A percentile compares a stretch with the other conserved stretches of the same genome.
phyloP scores from a whole-genome alignment of 2,888 invertebrate genomes.

The Drepanosiphum platanoidis region DNA sequence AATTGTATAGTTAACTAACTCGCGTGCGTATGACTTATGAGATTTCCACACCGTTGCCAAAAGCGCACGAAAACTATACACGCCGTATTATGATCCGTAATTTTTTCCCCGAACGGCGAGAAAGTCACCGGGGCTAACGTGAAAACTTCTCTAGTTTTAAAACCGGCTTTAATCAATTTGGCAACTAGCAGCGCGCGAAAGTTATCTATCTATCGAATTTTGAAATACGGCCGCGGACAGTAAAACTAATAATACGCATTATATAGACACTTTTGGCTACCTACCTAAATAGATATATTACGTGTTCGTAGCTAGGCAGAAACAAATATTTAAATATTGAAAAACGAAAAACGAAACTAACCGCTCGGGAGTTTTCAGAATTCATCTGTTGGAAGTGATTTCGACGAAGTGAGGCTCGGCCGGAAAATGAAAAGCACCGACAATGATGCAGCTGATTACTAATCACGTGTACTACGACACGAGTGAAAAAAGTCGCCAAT shows the following conservation, averaged over 20 bases:
- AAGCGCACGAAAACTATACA: neutral
- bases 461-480: no score
- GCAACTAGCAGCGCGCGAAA: neutral
- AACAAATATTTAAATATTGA: no score
- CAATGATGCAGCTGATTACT: no score
- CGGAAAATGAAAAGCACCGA: no score
- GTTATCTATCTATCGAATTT: neutral
- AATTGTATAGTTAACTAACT: neutral
- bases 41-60: neutral
- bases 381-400: no score
- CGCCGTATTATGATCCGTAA: neutral
- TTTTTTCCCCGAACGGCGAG: neutral
- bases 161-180: neutral
- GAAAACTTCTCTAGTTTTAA: neutral
- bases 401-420: neutral
- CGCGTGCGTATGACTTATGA: no score
- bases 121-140: neutral
- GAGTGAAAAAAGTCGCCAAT: no score
- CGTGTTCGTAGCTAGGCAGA: neutral
- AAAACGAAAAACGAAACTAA: no score
- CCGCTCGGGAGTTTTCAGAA: no score
- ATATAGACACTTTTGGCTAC: neutral
- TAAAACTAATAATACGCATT: neutral
- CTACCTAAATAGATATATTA: no score
- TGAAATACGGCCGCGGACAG: neutral